Evolutionary conservation across 1,140 invertebrate species (phyloP).

Genomic region (Halictus rubicundus): DNA sequence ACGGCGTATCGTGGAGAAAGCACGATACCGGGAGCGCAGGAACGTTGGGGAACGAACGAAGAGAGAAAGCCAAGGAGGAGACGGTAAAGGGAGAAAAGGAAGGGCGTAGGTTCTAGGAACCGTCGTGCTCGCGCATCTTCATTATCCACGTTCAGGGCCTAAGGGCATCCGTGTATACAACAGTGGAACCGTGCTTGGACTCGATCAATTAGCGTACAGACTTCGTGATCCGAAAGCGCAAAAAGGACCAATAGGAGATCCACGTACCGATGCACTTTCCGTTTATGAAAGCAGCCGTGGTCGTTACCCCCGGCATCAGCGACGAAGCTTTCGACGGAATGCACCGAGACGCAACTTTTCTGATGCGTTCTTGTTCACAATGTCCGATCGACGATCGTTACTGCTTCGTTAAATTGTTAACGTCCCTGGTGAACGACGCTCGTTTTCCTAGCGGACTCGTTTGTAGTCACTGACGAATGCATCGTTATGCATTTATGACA

Average conservation of each 20-base stretch:
- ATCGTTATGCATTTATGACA: no score
- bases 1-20: not conserved
- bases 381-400: no score
- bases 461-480: no score
- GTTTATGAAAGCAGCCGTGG: slow-evolving; percentile 60
- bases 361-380: no score
- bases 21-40: not conserved
- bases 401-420: no score
- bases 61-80: slow-evolving; percentile 4
- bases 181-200: slow-evolving; percentile 58
- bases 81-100: slow-evolving; percentile 14
- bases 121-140: slow-evolving; percentile 72
- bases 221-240: slow-evolving; percentile 62
- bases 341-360: not conserved
- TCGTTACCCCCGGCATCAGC: slow-evolving; percentile 1
- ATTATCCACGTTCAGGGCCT: slow-evolving; percentile 62
- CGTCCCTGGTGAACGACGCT: no score
- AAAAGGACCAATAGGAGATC: slow-evolving; percentile 57
- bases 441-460: no score
- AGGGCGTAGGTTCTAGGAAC: slow-evolving; percentile 64
- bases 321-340: not conserved
- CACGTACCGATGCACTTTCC: slow-evolving; percentile 60
- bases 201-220: slow-evolving; percentile 70
- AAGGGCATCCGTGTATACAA: slow-evolving; percentile 56
- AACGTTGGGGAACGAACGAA: slow-evolving; percentile 1